Evolutionary conservation across 2,113 vertebrate species (phyloP).

Genomic region (Deroptyus accipitrinus): DNA sequence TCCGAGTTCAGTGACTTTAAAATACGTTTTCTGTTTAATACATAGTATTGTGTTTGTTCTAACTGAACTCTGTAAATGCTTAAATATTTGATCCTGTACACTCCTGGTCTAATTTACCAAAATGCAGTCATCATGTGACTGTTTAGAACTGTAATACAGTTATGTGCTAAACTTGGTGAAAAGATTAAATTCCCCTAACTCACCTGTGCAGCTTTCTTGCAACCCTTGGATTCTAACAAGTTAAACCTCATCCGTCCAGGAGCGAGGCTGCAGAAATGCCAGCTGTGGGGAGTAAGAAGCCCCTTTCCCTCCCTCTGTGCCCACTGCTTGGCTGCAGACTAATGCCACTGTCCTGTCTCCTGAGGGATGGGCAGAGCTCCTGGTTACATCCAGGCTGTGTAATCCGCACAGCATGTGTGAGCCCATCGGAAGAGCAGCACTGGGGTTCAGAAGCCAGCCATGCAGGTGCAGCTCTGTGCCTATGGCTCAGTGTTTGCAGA

Average conservation of each 20-base stretch:
- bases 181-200: not conserved
- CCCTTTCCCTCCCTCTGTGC: accelerated
- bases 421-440: no score
- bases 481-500: not conserved
- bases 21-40: not conserved
- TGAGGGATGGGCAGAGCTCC: not conserved
- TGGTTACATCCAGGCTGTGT: not conserved
- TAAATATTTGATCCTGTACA: not conserved
- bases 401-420: not conserved
- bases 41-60: not conserved
- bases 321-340: not conserved
- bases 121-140: not conserved
- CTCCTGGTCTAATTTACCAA: not conserved
- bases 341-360: accelerated
- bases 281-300: not conserved
- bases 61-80: not conserved
- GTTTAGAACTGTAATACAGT: not conserved
- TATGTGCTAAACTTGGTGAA: accelerated
- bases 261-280: accelerated
- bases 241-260: accelerated
- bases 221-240: not conserved
- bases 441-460: no score
- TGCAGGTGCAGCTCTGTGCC: no score
- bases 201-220: not conserved
- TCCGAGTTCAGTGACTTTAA: not conserved